phyloP scores from a whole-genome alignment of 2,113 vertebrate species.

The Thalassarche chlororhynchos region DNA sequence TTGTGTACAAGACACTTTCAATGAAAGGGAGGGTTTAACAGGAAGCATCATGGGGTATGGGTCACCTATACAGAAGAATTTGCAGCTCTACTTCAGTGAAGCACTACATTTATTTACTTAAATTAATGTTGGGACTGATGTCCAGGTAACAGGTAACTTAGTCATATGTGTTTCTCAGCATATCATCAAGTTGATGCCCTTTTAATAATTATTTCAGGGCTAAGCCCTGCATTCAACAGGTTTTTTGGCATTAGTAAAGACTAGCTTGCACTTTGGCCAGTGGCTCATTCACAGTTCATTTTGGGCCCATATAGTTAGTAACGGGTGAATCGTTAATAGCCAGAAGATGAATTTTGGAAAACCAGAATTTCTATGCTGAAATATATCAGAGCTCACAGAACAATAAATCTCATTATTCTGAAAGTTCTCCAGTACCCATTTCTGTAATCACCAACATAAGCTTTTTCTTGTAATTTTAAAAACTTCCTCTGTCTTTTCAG shows the following conservation, averaged over 20 bases:
- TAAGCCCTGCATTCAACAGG: neutral
- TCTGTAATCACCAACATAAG: neutral
- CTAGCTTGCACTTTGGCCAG: neutral
- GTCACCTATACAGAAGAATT: neutral
- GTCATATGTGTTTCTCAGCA: neutral
- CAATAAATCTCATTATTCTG: neutral
- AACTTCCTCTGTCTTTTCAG: neutral
- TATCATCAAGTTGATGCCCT: neutral
- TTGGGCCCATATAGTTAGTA: neutral
- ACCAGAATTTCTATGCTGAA: neutral
- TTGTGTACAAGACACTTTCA: neutral
- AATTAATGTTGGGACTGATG: neutral
- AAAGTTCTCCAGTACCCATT: neutral
- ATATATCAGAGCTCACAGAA: neutral
- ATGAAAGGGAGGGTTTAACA: neutral
- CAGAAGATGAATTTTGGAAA: neutral
- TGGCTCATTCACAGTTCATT: neutral
- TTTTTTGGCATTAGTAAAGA: neutral
- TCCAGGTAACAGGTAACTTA: neutral
- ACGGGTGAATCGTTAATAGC: neutral
- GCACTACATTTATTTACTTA: neutral
- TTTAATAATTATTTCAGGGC: neutral
- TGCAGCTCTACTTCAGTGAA: neutral
- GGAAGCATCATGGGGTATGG: accelerated
- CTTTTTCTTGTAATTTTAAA: neutral